Percentiles rank a stretch among this genome's conserved stretches.
These are phyloP conservation scores for Hystrix cristata DNA, from an alignment of 2,113 vertebrate species.

Conservation along the genomic window DNA sequence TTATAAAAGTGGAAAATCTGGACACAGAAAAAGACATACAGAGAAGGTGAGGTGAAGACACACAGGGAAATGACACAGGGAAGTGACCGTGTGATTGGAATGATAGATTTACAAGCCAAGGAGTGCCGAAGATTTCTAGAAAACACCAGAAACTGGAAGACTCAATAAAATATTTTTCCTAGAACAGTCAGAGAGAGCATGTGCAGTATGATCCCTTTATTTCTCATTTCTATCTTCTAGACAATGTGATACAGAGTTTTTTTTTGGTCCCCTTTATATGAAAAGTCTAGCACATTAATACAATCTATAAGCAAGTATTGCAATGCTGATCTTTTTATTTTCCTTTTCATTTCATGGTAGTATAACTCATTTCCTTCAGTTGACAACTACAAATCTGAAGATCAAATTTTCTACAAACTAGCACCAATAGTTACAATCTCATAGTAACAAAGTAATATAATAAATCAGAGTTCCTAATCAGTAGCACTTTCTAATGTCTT, in stretches of 20 bases:
- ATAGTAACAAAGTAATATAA: background rate
- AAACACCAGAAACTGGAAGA: background rate
- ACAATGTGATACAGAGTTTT: background rate
- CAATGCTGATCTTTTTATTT: background rate
- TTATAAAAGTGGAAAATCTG: background rate
- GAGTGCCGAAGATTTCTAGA: background rate
- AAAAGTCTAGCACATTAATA: background rate
- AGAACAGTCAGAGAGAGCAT: background rate
- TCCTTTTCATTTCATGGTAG: background rate
- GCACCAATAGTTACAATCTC: background rate
- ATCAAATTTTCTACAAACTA: background rate
- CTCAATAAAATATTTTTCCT: background rate
- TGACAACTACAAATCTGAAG: background rate
- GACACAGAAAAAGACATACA: background rate
- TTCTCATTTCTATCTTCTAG: background rate
- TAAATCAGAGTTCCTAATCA: conserved; percentile 1
- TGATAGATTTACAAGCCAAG: accelerated
- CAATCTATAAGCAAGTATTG: background rate
- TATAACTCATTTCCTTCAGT: background rate
- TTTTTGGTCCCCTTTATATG: background rate
- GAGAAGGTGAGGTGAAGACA: background rate
- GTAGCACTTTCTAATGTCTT: background rate
- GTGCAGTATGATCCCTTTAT: too few species aligned
- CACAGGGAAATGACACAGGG: background rate
- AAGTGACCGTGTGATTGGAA: background rate